A percentile compares a stretch with the other conserved stretches of the same genome.
Evolutionary conservation across 2,113 vertebrate species (phyloP).

Genomic region (Puffinus mauretanicus): DNA sequence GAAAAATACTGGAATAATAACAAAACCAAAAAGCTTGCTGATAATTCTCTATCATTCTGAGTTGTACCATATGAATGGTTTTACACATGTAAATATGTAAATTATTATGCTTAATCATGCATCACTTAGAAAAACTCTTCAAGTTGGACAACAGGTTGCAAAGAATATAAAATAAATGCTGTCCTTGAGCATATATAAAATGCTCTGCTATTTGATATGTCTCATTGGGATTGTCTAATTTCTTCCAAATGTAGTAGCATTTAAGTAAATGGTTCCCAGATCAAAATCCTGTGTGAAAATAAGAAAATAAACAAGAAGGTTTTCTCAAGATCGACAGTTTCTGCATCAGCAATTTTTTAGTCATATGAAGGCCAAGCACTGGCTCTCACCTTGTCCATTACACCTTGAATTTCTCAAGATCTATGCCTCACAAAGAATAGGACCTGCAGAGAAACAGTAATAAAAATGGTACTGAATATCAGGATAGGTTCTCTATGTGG

Average conservation of each 20-base stretch:
- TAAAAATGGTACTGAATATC: accelerated
- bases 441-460: background rate
- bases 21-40: background rate
- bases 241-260: background rate
- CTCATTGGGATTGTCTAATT: background rate
- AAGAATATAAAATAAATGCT: background rate
- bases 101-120: background rate
- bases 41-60: background rate
- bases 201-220: background rate
- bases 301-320: background rate
- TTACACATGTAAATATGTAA: background rate
- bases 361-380: background rate
- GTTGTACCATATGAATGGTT: background rate
- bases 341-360: background rate
- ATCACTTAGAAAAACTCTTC: background rate
- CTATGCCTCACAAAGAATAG: background rate
- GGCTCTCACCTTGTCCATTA: background rate
- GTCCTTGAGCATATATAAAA: background rate
- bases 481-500: background rate
- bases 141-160: background rate
- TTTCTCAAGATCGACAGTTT: background rate
- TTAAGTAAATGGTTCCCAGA: background rate
- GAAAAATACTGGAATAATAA: background rate
- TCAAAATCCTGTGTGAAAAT: background rate
- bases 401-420: background rate